Evolutionary conservation across 2,113 vertebrate genomes (phyloP).

Genomic region (Mormyrus iriodes): DNA sequence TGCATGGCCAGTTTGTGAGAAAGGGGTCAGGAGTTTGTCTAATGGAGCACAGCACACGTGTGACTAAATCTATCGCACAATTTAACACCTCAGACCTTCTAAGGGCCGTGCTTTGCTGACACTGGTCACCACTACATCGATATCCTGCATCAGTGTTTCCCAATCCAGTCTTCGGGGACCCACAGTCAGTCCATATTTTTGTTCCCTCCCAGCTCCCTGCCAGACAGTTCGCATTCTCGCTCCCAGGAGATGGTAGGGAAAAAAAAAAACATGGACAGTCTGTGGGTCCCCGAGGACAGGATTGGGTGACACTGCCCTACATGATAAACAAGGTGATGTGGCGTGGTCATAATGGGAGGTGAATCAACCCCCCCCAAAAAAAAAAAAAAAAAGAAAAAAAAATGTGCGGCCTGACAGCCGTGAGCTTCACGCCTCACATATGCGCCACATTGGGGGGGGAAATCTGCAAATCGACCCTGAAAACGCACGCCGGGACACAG

Average conservation of each 20-base stretch:
- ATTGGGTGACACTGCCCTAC: neutral
- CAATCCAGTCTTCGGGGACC: neutral
- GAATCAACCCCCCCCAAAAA: neutral
- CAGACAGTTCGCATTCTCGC: neutral
- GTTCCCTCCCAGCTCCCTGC: neutral
- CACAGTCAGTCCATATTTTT: neutral
- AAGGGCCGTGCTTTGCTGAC: neutral
- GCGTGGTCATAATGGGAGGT: neutral
- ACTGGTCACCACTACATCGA: neutral
- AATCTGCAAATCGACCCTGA: neutral
- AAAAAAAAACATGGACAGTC: neutral
- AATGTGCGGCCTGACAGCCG: neutral
- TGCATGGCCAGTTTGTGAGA: neutral
- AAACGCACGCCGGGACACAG: neutral
- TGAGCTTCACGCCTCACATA: neutral
- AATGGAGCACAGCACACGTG: neutral
- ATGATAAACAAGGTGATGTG: neutral
- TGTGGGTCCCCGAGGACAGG: neutral
- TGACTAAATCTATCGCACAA: neutral
- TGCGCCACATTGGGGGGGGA: neutral
- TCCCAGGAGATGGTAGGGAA: neutral
- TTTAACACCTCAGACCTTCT: neutral
- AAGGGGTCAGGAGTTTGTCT: neutral
- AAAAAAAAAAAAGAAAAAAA: neutral
- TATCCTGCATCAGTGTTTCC: neutral